Base-by-base conservation (phyloP, 2,797 vertebrate species). In the Poeciliopsis paucimaculata region DNA sequence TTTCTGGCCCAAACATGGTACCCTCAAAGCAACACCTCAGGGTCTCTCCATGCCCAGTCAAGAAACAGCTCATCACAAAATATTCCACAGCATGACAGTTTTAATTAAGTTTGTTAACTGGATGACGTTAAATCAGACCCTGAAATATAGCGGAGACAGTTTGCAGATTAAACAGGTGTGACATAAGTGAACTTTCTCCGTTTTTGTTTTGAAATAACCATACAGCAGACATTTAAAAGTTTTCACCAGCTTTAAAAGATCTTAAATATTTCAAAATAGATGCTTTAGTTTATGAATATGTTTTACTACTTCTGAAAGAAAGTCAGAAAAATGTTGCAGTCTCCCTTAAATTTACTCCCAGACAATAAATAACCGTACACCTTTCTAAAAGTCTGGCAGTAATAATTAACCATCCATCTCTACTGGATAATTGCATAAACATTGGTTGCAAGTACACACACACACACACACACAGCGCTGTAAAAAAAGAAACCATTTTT, bases 301-400 rank as follows among this genome's bases (percentile, higher is more conserved):
- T 41, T 66, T 66, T 12, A 12, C 36, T 66, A 9, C 23, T 41
- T 4, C 34, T 9, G 3, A 3, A 36, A 26, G 64, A 41, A 66
- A 39, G 18, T 4, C 2, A 46, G 51, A 10, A 36, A 9, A 46
- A 51, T 4, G 28, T 78, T 36, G 60, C 23, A n/a, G 31, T 47
- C 31, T 46, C 13, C 41, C 70, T 84, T 43, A 31, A 49, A 66
- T 3, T 70, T 53, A 76, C 51, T 43, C 8, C 4, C 62, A 16
- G 76, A 79, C 23, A 90, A 83, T 85, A 64, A 84, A 72, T 78
- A 89, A 77, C 60, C 49, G 31, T 8, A 0, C 1, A 34, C 18
- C 3, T 12, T 77, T 46, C 49, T 2, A 49, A 57, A 43, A 76
- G 51, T 78, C 49, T 66, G 57, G 9, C 41, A 81, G 46, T 77